Percentiles rank a stretch among this genome's conserved stretches.
phyloP scores from a whole-genome alignment of 2,797 vertebrate species.

The Xerus rutilus region DNA sequence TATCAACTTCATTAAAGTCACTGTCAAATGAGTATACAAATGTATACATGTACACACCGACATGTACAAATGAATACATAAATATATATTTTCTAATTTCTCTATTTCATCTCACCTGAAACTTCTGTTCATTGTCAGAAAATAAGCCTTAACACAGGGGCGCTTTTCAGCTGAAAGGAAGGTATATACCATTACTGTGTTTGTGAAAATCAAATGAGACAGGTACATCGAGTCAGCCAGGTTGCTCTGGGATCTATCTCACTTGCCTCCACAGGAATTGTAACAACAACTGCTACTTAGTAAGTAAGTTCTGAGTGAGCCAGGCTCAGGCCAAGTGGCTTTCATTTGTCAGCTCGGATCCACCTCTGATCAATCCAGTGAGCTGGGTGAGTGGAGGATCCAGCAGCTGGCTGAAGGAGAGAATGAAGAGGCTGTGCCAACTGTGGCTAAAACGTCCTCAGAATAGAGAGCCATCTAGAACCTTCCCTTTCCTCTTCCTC shows the following conservation, averaged over 20 bases:
- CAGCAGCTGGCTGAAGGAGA: not conserved
- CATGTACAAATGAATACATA: not conserved
- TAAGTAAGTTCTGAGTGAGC: not conserved
- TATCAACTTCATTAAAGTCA: not conserved
- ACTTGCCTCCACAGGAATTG: not conserved
- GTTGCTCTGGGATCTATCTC: not conserved
- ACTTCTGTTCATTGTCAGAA: not conserved
- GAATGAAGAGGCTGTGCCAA: not conserved
- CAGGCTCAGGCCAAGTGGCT: not conserved
- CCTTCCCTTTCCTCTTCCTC: fast-evolving
- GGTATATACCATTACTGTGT: not conserved
- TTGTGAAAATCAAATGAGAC: not conserved
- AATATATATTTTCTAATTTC: not conserved
- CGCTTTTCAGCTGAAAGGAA: not conserved
- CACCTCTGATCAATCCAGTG: not conserved
- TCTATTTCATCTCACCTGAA: not conserved
- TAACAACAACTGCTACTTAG: not conserved
- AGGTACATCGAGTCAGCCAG: not conserved
- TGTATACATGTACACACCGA: not conserved
- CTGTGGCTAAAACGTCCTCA: not conserved
- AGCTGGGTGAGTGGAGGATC: not conserved
- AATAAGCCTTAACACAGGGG: not conserved
- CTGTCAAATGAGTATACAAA: not conserved
- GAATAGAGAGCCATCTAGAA: not conserved
- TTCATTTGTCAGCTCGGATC: not conserved